phyloP scores from a whole-genome alignment of 2,888 invertebrate species.

The Heteromyza rotundicornis region DNA sequence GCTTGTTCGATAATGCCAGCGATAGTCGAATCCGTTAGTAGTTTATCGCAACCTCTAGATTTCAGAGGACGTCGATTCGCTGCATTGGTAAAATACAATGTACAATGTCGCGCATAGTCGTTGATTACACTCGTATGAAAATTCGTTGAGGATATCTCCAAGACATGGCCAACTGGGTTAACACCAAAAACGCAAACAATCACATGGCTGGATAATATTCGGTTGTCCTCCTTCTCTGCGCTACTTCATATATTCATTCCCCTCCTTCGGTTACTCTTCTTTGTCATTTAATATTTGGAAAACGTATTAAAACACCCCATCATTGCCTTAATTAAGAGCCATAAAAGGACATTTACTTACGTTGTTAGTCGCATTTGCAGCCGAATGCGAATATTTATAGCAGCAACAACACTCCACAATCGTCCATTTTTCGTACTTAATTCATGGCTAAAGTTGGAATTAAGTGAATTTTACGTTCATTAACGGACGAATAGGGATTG shows the following conservation, averaged over 20 bases:
- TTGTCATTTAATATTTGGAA: slow-evolving; percentile 59
- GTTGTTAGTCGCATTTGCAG: slow-evolving; percentile 43
- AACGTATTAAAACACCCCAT: slow-evolving; percentile 63
- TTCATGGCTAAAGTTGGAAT: slow-evolving; percentile 59
- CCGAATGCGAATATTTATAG: slow-evolving; percentile 30
- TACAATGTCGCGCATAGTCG: too few relatives aligned
- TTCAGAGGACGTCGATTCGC: too few relatives aligned
- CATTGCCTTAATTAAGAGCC: slow-evolving; percentile 63
- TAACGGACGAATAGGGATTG: slow-evolving; percentile 49
- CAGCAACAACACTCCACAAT: slow-evolving; percentile 21
- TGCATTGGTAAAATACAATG: too few relatives aligned
- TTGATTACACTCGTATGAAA: too few relatives aligned
- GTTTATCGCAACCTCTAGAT: too few relatives aligned
- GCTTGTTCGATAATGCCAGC: too few relatives aligned
- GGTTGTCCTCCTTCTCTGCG: slow-evolving; percentile 18
- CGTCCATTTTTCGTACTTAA: slow-evolving; percentile 52
- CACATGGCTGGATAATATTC: too few relatives aligned
- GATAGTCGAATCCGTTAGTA: too few relatives aligned
- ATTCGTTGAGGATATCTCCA: too few relatives aligned
- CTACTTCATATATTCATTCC: too few relatives aligned
- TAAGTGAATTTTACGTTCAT: slow-evolving; percentile 61
- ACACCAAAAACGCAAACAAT: too few relatives aligned
- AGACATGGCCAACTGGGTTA: too few relatives aligned
- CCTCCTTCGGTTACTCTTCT: slow-evolving; percentile 24
- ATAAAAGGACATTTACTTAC: slow-evolving; percentile 61